Base-by-base conservation (phyloP, 2,888 invertebrate species). In the Patella ulyssiponensis region DNA sequence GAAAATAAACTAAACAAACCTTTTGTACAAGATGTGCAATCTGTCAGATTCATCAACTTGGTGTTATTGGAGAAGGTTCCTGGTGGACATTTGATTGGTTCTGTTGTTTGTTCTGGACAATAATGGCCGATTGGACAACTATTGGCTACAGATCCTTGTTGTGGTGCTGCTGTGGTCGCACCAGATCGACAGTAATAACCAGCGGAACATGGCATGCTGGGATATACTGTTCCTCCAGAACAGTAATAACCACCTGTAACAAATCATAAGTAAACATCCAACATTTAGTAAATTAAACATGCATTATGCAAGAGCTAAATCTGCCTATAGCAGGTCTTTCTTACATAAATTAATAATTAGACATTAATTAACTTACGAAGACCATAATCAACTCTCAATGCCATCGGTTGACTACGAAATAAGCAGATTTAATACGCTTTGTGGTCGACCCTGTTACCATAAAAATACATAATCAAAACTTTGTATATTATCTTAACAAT, bases 101-200 rank as follows among this genome's bases (percentile, higher is more conserved):
- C 88, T n/a, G 82, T 83, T 0, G 88, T 88, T 78, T 84, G 82
- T 74, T 86, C 86, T 54, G 88, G 89, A 78, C 91, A 91, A 81
- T 90, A 90, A 77, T 89, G 86, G 23, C 91, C 91, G 4, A 85
- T 85, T 64, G 90, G 90, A 81, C 91, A 91, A 54, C 84, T 83
- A 76, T 90, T 79, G 1, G 91, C 90, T 77, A 88, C 82, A 3
- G 69, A 7, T 3, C 86, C 85, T 76, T 90, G 88, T 53, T 73
- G 82, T 1, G 91, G 91, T 9, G 89, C 84, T 7, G 89, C 86
- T 9, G 88, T 85, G 77, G 79, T 74, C 0, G 90, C 87, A 12
- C 88, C 88, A 23, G 82, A 82, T 44, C 86, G 84, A 73, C 89
- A 89, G 81, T 83, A 89, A 81, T 85, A 89, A 23, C 88, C 89